A percentile compares a stretch with the other conserved stretches of the same genome.
These are phyloP conservation scores for Lasioglossum baleicum DNA, from an alignment of 1,140 invertebrate species.

Conservation along the genomic window DNA sequence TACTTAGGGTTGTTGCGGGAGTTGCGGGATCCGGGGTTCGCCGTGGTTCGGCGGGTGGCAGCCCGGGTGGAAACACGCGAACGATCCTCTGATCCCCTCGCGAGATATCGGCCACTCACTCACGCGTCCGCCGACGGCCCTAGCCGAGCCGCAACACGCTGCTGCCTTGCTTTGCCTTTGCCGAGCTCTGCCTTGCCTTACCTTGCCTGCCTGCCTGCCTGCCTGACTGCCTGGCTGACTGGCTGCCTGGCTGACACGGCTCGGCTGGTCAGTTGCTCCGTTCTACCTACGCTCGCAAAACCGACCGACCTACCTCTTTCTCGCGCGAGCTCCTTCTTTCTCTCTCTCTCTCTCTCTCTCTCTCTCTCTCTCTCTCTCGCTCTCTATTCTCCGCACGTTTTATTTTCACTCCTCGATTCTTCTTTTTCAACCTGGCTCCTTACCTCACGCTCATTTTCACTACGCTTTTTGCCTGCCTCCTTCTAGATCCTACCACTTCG, in stretches of 20 bases:
- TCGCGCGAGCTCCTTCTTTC: no score
- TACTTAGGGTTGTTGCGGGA: constrained; percentile 58
- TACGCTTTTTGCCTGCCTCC: not conserved
- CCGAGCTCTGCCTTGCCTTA: not conserved
- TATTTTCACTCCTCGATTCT: constrained; percentile 1
- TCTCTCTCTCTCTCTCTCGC: no score
- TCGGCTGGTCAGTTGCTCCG: constrained; percentile 33
- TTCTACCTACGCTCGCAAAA: constrained; percentile 54
- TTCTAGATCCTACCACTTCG: no score
- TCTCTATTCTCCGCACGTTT: not conserved
- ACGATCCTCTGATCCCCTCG: constrained; percentile 79
- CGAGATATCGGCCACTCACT: constrained; percentile 79
- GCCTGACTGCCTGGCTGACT: no score
- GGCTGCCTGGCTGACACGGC: not conserved
- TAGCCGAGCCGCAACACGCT: constrained; percentile 67
- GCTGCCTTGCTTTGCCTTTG: constrained; percentile 43
- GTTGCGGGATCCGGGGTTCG: constrained; percentile 63
- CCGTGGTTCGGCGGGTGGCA: constrained; percentile 69
- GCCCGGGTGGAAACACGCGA: constrained; percentile 73
- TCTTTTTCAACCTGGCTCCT: not conserved
- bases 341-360: no score
- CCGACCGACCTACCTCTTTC: not conserved
- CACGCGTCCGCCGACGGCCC: constrained; percentile 74
- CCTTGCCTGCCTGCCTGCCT: not conserved
- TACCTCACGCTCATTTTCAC: constrained; percentile 5